These are phyloP conservation scores for Drosophila pseudotalamancana DNA, from an alignment of 2,888 invertebrate species.

Conservation along the genomic window DNA sequence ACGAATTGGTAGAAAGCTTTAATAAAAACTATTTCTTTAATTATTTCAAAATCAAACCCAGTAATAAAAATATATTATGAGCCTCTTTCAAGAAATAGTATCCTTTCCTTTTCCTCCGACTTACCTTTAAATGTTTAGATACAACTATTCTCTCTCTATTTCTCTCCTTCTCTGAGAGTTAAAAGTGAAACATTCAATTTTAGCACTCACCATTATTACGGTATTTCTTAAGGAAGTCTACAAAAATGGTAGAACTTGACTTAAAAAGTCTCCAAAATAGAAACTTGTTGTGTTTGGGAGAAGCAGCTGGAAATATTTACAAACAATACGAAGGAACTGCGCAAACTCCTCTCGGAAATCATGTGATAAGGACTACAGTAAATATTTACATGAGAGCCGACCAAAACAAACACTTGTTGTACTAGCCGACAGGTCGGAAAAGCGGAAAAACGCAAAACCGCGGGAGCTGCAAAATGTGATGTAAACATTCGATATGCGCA, in stretches of 20 bases:
- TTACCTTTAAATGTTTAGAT: no score
- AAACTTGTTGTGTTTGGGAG: slow-evolving; percentile 50
- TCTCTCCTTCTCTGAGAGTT: no score
- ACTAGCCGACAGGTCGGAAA: slow-evolving; percentile 6
- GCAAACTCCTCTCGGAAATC: slow-evolving; percentile 59
- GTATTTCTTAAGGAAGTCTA: neutral
- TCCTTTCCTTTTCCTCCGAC: no score
- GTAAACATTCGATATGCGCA: slow-evolving; percentile 66
- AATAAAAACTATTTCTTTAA: no score
- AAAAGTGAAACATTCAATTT: no score
- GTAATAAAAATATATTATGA: no score
- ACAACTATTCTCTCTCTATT: no score
- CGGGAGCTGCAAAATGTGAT: slow-evolving; percentile 36
- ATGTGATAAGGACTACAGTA: slow-evolving; percentile 36
- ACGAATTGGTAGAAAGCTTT: no score
- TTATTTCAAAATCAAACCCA: no score
- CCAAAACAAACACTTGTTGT: slow-evolving; percentile 78
- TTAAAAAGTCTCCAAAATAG: slow-evolving; percentile 14
- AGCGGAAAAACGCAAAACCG: slow-evolving; percentile 27
- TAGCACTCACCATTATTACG: no score
- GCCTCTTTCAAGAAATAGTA: no score
- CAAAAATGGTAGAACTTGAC: neutral
- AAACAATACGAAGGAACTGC: slow-evolving; percentile 52
- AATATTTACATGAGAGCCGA: slow-evolving; percentile 60
- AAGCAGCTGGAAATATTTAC: slow-evolving; percentile 59